Percentiles rank a stretch among this genome's conserved stretches.
Conservation (phyloP, 1,140 invertebrate species). For the Zaprionus camerounensis region DNA sequence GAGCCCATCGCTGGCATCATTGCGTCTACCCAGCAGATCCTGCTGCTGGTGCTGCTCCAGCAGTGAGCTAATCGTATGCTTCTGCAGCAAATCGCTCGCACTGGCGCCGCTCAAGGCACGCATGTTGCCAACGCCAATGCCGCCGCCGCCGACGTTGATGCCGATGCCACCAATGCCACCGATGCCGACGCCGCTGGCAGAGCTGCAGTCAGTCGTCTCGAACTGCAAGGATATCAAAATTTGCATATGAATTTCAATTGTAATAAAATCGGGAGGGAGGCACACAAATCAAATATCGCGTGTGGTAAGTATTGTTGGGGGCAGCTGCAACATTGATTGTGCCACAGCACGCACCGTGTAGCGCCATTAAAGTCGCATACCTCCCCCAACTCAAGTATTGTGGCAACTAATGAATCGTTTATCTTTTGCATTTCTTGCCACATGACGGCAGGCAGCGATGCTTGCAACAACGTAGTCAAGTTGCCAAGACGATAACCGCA, state of each 20-base stretch:
- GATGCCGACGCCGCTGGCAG: slow-evolving; percentile 13
- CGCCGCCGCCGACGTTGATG: not conserved
- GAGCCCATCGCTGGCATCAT: slow-evolving; percentile 61
- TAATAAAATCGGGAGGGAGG: slow-evolving; percentile 53
- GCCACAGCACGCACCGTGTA: not conserved
- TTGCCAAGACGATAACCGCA: slow-evolving; percentile 69
- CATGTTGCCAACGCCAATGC: slow-evolving; percentile 51
- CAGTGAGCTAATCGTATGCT: slow-evolving; percentile 85
- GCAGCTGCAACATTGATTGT: slow-evolving; percentile 38
- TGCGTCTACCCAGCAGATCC: slow-evolving; percentile 56
- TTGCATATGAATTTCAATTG: slow-evolving; percentile 49
- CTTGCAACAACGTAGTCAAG: slow-evolving; percentile 66
- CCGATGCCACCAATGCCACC: not conserved
- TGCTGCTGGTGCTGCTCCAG: slow-evolving; percentile 77
- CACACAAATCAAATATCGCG: slow-evolving; percentile 23
- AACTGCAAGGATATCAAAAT: slow-evolving; percentile 57
- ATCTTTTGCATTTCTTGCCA: slow-evolving; percentile 80
- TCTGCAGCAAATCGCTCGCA: slow-evolving; percentile 84
- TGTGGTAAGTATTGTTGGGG: slow-evolving; percentile 19
- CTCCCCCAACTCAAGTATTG: slow-evolving; percentile 27
- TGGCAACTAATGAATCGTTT: slow-evolving; percentile 79
- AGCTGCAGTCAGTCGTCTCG: slow-evolving; percentile 66
- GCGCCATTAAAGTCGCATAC: slow-evolving; percentile 34
- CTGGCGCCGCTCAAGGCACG: slow-evolving; percentile 65
- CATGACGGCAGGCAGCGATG: slow-evolving; percentile 48